Percentiles rank a stretch among this genome's conserved stretches.
phyloP scores from a whole-genome alignment of 2,888 invertebrate species.

The Caenorhabditis japonica region DNA sequence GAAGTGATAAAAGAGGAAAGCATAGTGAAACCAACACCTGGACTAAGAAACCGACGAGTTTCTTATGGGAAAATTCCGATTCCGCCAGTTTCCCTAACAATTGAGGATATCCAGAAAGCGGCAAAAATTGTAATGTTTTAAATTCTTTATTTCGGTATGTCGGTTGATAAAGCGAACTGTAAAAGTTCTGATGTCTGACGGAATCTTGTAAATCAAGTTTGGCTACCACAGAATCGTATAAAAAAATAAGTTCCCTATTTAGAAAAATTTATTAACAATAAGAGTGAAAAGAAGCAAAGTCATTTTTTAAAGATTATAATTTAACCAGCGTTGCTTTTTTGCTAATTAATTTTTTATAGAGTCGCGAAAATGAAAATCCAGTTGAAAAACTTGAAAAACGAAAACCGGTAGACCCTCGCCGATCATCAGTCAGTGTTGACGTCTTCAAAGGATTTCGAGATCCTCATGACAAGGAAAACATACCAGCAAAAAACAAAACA shows the following conservation, averaged over 20 bases:
- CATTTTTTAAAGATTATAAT: too few species aligned
- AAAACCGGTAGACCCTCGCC: slow-evolving; percentile 26
- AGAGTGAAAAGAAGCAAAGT: too few species aligned
- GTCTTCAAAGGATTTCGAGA: slow-evolving; percentile 41
- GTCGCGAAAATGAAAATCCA: slow-evolving; percentile 9
- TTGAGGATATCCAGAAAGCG: slow-evolving; percentile 33
- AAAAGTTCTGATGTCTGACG: too few species aligned
- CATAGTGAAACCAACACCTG: background rate
- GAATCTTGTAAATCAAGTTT: too few species aligned
- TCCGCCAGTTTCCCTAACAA: slow-evolving; percentile 31
- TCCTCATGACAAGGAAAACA: slow-evolving; percentile 32
- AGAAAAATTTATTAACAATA: too few species aligned
- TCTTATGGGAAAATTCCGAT: slow-evolving; percentile 47
- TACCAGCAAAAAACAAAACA: slow-evolving; percentile 18
- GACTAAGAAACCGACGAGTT: slow-evolving; percentile 25
- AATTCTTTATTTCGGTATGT: too few species aligned
- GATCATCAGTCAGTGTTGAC: slow-evolving; percentile 39
- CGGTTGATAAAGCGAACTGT: too few species aligned
- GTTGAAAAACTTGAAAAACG: background rate
- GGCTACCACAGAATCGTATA: too few species aligned
- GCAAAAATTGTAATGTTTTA: slow-evolving; percentile 33
- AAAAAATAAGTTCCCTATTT: too few species aligned
- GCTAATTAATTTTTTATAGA: slow-evolving; percentile 12
- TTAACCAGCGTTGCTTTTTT: too few species aligned
- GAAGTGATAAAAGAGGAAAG: slow-evolving; percentile 5